Evolutionary conservation across 2,888 invertebrate species (phyloP), one percentile per base, ranked within the genome.

Genomic region (Lepidochitona cinerea): DNA sequence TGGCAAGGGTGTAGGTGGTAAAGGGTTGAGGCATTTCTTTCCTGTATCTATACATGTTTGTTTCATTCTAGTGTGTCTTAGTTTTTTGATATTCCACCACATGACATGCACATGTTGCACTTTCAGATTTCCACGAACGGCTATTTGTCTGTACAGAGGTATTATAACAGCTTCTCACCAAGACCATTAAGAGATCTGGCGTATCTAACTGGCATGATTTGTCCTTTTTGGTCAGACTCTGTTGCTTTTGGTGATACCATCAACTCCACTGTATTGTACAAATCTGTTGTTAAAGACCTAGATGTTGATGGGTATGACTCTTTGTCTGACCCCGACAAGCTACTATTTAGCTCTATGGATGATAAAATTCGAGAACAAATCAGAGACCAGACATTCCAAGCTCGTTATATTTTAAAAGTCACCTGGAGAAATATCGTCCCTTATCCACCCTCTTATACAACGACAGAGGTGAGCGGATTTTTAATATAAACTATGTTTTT

Each of bases 71-170:
- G n/a, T n/a, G n/a, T n/a, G n/a, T n/a, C n/a, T n/a, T n/a, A n/a
- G n/a, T n/a, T n/a, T n/a, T n/a, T n/a, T n/a, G n/a, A n/a, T n/a
- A n/a, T n/a, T 41, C 41, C 9, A 41, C 18, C 18, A 41, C 41
- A 41, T 41, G 9, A 18, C 9, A 41, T 41, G 18, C 9, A 41
- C 9, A 12, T 12, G 18, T 41, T 29, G 14, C 59, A 14, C 14
- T 59, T 59, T 18, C 59, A 59, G 59, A 59, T 59, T 29, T 59
- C 59, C 4, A 59, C 59, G 14, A 59, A 59, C 9, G 59, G 59
- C 29, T 59, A 59, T 26, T 2, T 59, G 29, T 23, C 59, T 2
- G 1, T 59, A 3, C 29, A 32, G 2, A 1, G 12, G 14, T 59
- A 59, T 26, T 59, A 59, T 26, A 59, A 59, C 59, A 59, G 59